Evolutionary conservation across 2,797 vertebrate species (phyloP), one percentile per base, ranked within the genome.

Genomic region (Lepidocolaptes lacrymiger): DNA sequence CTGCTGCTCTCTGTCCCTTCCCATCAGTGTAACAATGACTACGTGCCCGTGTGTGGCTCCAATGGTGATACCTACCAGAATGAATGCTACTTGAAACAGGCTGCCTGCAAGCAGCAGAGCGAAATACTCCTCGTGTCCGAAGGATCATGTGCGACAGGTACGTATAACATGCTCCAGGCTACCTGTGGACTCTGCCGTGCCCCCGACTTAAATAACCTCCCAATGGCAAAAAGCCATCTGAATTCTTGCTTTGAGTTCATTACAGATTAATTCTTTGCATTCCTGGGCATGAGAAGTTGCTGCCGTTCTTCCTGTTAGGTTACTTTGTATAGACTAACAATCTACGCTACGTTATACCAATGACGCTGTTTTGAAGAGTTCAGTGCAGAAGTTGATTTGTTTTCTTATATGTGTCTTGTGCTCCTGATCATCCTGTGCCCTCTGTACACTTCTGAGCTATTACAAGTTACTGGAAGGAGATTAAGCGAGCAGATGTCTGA

Each of bases 51-150:
- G 89, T 99, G 99, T 32, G 99, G 99, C 97, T 99, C 99, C 98
- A 99, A 99, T 68, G 99, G 99, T 11, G 99, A 99, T 97, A 99
- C 99, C 98, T 99, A 99, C 97, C 99, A 99, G 98, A 99, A 99
- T 0, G 99, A 99, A 74, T 99, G 99, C 96, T 99, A 99, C 97
- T 98, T 99, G 97, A 98, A 99, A 62, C 98, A 99, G 88, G 99
- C 99, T 30, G 99, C 99, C 79, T 99, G 99, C 98, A 99, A 99
- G 95, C 99, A 99, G 97, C 99, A 99, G 98, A 99, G 98, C 2
- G 99, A 99, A 96, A 99, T 99, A n/a, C 98, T 99, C 63, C 98
- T 99, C 76, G 97, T 98, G 92, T 99, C 99, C 6, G 99, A 99
- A 95, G 99, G 99, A 37, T 98, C 99, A 1, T 99, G 99, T 96